Conservation (phyloP, 1,140 invertebrate species). For the Agraylea sexmaculata region DNA sequence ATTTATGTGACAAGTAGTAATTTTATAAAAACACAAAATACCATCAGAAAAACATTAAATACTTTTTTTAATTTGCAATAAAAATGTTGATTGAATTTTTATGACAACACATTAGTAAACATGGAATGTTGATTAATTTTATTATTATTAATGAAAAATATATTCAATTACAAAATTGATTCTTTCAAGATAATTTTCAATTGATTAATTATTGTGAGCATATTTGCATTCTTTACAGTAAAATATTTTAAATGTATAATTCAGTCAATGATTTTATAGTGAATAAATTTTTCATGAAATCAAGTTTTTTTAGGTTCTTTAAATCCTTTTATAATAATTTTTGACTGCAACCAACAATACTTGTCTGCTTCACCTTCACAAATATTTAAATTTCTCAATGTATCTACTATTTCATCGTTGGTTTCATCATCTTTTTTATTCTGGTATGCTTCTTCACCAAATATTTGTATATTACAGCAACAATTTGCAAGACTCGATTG, state of each 20-base stretch:
- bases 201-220: too few relatives aligned
- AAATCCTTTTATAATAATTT: constrained; percentile 15
- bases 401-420: not conserved
- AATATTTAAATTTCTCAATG: constrained; percentile 1
- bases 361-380: constrained; percentile 1
- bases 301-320: constrained; percentile 17
- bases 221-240: not conserved
- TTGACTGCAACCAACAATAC: constrained; percentile 16
- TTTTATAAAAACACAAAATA: too few relatives aligned
- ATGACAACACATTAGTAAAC: too few relatives aligned
- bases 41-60: too few relatives aligned
- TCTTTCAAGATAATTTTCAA: too few relatives aligned
- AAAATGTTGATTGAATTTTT: too few relatives aligned
- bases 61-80: too few relatives aligned
- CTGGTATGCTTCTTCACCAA: constrained; percentile 10
- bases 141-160: too few relatives aligned
- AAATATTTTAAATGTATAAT: not conserved
- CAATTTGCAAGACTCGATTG: constrained; percentile 10
- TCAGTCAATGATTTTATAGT: not conserved
- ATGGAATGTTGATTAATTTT: too few relatives aligned
- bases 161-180: too few relatives aligned
- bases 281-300: constrained; percentile 2
- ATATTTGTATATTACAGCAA: constrained; percentile 14
- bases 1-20: too few relatives aligned
- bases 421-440: constrained; percentile 1